phyloP scores from a whole-genome alignment of 2,113 vertebrate species.

The Vidua macroura region DNA sequence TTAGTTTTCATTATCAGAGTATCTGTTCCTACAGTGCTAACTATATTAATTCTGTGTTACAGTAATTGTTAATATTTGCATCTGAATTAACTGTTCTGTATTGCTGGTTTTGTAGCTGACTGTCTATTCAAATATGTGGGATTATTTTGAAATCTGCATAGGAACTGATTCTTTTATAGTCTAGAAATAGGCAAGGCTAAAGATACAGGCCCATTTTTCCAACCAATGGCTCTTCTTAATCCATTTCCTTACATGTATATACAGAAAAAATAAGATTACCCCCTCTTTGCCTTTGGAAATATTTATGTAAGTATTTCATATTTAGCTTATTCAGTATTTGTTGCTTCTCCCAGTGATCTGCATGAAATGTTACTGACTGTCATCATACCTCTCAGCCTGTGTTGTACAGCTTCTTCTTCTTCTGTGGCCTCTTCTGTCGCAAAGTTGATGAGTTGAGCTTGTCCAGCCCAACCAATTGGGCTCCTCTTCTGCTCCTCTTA shows the following conservation, averaged over 20 bases:
- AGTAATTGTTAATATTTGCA: not conserved
- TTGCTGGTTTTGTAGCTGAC: not conserved
- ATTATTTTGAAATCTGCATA: not conserved
- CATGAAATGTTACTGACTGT: not conserved
- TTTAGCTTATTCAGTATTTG: not conserved
- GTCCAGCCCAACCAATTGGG: not conserved
- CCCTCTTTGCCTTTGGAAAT: not conserved
- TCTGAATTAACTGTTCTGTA: not conserved
- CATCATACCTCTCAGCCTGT: no score
- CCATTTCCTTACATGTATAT: not conserved
- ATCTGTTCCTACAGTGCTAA: not conserved
- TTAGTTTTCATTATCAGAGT: not conserved
- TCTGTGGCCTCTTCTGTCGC: not conserved
- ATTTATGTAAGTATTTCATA: not conserved
- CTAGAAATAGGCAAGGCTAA: not conserved
- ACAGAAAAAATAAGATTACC: not conserved
- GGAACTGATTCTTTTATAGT: not conserved
- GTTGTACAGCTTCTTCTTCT: not conserved
- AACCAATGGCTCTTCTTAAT: not conserved
- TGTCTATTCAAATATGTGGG: not conserved
- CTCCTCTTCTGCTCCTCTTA: not conserved
- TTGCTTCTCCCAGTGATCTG: not conserved
- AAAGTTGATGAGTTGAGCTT: not conserved
- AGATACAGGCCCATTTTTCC: not conserved
- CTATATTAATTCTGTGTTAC: not conserved